phyloP scores from a whole-genome alignment of 1,140 invertebrate species.

The Listronotus oregonensis region DNA sequence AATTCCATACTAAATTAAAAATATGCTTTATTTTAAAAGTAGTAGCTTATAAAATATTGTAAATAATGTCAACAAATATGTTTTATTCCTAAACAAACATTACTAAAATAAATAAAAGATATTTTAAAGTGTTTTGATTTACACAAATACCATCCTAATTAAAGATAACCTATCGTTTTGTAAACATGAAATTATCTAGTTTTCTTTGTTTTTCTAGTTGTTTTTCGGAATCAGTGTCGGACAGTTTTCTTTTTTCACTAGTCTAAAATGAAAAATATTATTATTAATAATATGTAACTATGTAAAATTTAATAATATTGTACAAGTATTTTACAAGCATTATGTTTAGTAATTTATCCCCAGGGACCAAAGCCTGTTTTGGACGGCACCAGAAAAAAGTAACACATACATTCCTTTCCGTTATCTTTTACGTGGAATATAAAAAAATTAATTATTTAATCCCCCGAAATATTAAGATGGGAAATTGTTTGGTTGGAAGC shows the following conservation, averaged over 20 bases:
- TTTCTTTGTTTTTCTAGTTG: slow-evolving; percentile 49
- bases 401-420: not conserved
- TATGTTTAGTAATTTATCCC: no score
- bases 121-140: not conserved
- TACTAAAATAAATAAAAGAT: not conserved
- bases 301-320: no score
- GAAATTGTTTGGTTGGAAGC: no score
- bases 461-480: no score
- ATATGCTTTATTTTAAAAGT: slow-evolving; percentile 3
- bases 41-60: not conserved
- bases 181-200: slow-evolving; percentile 46
- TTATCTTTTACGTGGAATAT: no score
- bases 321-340: no score
- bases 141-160: no score
- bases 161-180: slow-evolving; percentile 22
- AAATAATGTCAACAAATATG: no score
- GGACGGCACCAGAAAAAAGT: slow-evolving; percentile 5
- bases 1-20: not conserved
- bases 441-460: no score
- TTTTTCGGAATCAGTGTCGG: slow-evolving; percentile 47
- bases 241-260: slow-evolving; percentile 50
- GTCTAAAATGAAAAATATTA: slow-evolving; percentile 24
- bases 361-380: no score
- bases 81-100: not conserved
- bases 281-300: no score